phyloP scores from a whole-genome alignment of 2,888 invertebrate genomes.

The Aphodius sticticus region DNA sequence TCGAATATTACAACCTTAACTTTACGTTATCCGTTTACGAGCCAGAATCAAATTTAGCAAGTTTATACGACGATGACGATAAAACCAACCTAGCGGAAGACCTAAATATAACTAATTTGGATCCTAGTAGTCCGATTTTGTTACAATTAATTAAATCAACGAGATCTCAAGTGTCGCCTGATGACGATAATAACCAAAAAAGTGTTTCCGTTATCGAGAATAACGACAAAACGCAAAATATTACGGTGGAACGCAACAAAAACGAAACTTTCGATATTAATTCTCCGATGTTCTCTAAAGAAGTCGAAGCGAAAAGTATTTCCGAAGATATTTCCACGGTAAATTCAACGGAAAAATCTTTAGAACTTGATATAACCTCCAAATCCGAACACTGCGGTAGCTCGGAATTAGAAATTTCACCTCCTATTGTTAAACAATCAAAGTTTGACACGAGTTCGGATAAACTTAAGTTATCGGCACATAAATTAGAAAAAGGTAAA shows the following conservation, averaged over 20 bases:
- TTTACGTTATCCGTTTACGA: slow-evolving; percentile 83
- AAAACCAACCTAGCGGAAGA: slow-evolving; percentile 62
- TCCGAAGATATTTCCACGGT: slow-evolving; percentile 13
- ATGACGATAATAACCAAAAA: neutral
- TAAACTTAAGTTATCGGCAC: slow-evolving; percentile 41
- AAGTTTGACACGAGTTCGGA: slow-evolving; percentile 41
- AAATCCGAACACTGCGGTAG: neutral
- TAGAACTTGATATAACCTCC: neutral
- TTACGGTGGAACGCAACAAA: slow-evolving; percentile 11
- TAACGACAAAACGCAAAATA: neutral
- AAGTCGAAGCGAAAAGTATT: slow-evolving; percentile 20
- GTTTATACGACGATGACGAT: slow-evolving; percentile 66
- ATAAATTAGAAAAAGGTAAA: slow-evolving; percentile 51
- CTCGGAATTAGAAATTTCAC: slow-evolving; percentile 36
- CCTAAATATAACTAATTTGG: slow-evolving; percentile 49
- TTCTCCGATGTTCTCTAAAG: slow-evolving; percentile 38
- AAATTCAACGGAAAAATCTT: neutral
- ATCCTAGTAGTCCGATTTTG: slow-evolving; percentile 51
- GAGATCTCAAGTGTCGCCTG: slow-evolving; percentile 40
- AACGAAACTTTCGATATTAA: slow-evolving; percentile 47
- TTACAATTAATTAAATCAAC: slow-evolving; percentile 54
- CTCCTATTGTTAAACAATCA: slow-evolving; percentile 42
- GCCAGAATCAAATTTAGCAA: slow-evolving; percentile 77
- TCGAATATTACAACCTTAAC: slow-evolving; percentile 81
- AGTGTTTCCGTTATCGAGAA: neutral